These are phyloP conservation scores for Synanthedon vespiformis DNA, from an alignment of 2,888 invertebrate species.

Conservation along the genomic window DNA sequence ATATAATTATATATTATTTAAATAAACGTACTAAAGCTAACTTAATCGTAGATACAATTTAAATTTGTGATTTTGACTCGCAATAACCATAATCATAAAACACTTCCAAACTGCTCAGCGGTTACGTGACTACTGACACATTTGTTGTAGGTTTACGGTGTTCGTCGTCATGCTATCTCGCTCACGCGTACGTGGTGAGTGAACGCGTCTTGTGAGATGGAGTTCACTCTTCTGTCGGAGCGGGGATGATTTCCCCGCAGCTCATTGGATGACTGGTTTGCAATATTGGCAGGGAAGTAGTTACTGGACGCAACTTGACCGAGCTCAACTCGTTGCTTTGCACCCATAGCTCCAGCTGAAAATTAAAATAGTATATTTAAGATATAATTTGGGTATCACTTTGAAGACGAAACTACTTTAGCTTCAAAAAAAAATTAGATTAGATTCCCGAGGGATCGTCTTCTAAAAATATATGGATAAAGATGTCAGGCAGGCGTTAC, in stretches of 20 bases:
- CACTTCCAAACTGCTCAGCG: constrained; percentile 19
- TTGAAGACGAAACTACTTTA: no score
- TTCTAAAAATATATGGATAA: no score
- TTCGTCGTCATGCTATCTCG: constrained; percentile 23
- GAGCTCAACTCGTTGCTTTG: constrained; percentile 64
- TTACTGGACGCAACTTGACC: constrained; percentile 44
- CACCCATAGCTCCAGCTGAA: constrained; percentile 62
- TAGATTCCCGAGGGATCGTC: no score
- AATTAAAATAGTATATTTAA: background rate
- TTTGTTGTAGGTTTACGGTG: constrained; percentile 27
- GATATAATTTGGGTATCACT: no score
- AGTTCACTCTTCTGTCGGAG: constrained; percentile 34
- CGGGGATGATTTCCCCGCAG: constrained; percentile 44
- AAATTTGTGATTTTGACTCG: background rate
- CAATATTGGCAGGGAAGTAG: constrained; percentile 21
- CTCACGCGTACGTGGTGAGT: constrained; percentile 12
- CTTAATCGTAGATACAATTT: no score
- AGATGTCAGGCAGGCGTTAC: no score
- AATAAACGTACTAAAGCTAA: no score
- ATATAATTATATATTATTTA: no score
- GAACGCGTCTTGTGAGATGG: constrained; percentile 10
- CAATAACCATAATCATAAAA: background rate
- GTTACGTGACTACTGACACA: constrained; percentile 1
- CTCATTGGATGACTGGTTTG: constrained; percentile 27
- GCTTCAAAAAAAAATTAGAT: no score